Evolutionary conservation across 2,113 vertebrate genomes (phyloP).

Genomic region (Oenanthe melanoleuca): DNA sequence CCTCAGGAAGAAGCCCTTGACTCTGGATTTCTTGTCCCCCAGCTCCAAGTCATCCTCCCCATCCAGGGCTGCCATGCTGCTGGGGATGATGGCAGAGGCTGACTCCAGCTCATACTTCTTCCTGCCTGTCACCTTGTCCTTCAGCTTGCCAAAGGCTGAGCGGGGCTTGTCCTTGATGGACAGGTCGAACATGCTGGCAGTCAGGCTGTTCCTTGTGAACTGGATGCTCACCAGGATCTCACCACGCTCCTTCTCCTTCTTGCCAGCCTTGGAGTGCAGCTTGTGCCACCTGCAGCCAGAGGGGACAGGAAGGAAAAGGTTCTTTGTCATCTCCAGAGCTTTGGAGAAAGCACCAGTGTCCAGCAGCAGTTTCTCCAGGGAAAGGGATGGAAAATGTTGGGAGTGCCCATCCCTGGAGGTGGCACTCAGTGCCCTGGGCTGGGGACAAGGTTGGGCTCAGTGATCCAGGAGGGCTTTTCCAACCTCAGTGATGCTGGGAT

Average conservation of each 20-base stretch:
- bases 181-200: constrained; percentile 98
- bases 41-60: constrained; percentile 84
- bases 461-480: neutral
- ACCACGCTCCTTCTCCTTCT: constrained; percentile 95
- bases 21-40: constrained; percentile 79
- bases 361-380: rapidly evolving
- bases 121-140: constrained; percentile 90
- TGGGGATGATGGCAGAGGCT: constrained; percentile 82
- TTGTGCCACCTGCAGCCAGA: constrained; percentile 86
- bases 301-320: neutral
- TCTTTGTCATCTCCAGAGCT: neutral
- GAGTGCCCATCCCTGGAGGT: neutral
- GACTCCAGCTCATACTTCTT: constrained; percentile 85
- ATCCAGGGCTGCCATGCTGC: constrained; percentile 83
- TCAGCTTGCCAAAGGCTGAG: constrained; percentile 90
- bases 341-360: rapidly evolving
- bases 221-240: constrained; percentile 91
- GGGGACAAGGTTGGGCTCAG: rapidly evolving
- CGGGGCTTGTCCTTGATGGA: constrained; percentile 89
- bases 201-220: constrained; percentile 91
- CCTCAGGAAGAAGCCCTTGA: constrained; percentile 89
- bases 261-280: constrained; percentile 91
- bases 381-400: neutral
- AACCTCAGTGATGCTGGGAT: neutral
- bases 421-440: neutral